Conservation (phyloP, 2,888 invertebrate species). For the Malthinus flaveolus region DNA sequence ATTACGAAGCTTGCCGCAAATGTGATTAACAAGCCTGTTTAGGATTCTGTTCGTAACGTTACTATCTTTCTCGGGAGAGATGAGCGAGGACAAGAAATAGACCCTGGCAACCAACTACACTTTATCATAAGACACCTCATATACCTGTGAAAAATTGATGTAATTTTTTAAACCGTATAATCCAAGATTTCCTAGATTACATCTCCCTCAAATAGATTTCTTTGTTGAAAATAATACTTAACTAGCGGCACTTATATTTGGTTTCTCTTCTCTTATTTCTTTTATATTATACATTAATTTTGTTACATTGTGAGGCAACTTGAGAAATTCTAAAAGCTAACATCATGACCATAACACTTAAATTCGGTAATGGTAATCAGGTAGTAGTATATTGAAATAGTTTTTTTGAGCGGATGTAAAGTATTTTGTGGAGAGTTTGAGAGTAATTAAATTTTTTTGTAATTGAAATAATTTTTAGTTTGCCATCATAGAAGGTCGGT, state of each 20-base stretch:
- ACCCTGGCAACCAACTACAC: slow-evolving; percentile 28
- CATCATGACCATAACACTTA: no score
- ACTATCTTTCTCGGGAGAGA: slow-evolving; percentile 42
- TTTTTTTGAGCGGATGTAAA: no score
- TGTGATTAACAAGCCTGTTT: slow-evolving; percentile 52
- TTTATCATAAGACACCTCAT: slow-evolving; percentile 46
- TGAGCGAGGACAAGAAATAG: slow-evolving; percentile 35
- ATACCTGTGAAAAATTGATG: slow-evolving; percentile 46
- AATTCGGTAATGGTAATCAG: no score
- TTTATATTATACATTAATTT: neutral
- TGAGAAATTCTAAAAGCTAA: no score
- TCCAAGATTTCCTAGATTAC: slow-evolving; percentile 29
- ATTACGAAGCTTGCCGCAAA: slow-evolving; percentile 46
- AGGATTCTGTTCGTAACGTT: slow-evolving; percentile 47
- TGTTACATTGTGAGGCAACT: neutral
- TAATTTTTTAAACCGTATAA: slow-evolving; percentile 41
- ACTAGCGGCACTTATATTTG: neutral
- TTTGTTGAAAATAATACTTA: slow-evolving; percentile 10
- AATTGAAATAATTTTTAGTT: no score
- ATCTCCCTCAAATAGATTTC: slow-evolving; percentile 15
- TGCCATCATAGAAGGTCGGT: no score
- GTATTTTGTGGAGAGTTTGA: no score
- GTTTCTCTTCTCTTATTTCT: neutral
- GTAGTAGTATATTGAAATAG: no score
- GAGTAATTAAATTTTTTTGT: no score